phyloP scores from a whole-genome alignment of 1,140 invertebrate species.

The Laupala kohalensis region DNA sequence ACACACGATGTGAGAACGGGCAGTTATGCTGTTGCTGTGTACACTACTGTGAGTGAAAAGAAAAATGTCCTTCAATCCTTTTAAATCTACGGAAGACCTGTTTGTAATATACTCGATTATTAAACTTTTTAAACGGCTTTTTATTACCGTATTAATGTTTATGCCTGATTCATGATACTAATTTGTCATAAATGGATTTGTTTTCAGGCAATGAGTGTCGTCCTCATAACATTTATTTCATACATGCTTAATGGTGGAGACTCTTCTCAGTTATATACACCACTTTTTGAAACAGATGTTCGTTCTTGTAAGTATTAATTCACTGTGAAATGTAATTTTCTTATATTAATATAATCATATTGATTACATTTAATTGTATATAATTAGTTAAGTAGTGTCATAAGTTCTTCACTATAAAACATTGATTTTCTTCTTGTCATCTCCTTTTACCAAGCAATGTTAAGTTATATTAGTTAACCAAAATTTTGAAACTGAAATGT shows the following conservation, averaged over 20 bases:
- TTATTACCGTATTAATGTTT: background rate
- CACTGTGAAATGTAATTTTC: too few relatives aligned
- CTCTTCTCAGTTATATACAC: conserved; percentile 73
- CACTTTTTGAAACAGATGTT: conserved; percentile 74
- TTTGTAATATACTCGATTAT: background rate
- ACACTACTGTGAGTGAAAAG: conserved; percentile 33
- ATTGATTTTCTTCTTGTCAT: too few relatives aligned
- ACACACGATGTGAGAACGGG: conserved; percentile 61
- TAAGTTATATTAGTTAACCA: too few relatives aligned
- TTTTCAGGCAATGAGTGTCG: conserved; percentile 47
- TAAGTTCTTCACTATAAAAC: too few relatives aligned
- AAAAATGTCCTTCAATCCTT: background rate
- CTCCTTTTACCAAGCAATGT: too few relatives aligned
- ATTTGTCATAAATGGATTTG: conserved; percentile 10
- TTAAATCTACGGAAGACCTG: background rate
- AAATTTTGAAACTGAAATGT: too few relatives aligned
- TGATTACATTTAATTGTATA: too few relatives aligned
- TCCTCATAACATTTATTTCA: conserved; percentile 55
- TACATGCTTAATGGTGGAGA: conserved; percentile 73
- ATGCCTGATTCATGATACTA: background rate
- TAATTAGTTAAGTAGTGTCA: too few relatives aligned
- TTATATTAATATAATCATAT: too few relatives aligned
- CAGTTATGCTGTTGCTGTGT: conserved; percentile 59
- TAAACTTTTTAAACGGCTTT: background rate
- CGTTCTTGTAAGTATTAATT: conserved; percentile 58